Percentiles rank a stretch among this genome's conserved stretches.
These are phyloP conservation scores for Trachelus iudaicus DNA, from an alignment of 2,888 invertebrate species.

Conservation along the genomic window DNA sequence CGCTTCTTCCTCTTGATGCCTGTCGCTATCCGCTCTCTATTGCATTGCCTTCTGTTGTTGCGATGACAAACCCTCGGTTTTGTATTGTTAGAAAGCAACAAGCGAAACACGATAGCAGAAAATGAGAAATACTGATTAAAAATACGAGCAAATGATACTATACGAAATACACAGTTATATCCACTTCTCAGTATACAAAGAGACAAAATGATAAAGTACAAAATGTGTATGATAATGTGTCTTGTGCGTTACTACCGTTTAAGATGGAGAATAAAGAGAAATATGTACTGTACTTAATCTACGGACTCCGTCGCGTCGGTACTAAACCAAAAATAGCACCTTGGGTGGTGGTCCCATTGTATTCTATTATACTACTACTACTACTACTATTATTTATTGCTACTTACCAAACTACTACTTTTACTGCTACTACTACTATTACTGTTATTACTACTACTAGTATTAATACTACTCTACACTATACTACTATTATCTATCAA, in stretches of 20 bases:
- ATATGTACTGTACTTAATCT: neutral
- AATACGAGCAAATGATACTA: neutral
- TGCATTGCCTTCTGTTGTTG: constrained; percentile 59
- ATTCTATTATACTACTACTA: constrained; percentile 11
- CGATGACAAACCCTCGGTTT: constrained; percentile 51
- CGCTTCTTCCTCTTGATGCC: constrained; percentile 62
- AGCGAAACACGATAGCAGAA: constrained; percentile 15
- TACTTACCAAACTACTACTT: constrained; percentile 9
- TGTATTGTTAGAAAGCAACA: constrained; percentile 47
- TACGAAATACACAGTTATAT: neutral
- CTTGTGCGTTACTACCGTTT: neutral
- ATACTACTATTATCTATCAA: constrained; percentile 17
- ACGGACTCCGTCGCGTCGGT: neutral
- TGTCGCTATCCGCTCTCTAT: constrained; percentile 61
- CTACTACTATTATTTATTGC: constrained; percentile 17
- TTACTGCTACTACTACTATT: constrained; percentile 14
- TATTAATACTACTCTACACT: constrained; percentile 13
- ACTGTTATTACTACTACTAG: constrained; percentile 1
- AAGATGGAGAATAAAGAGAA: neutral
- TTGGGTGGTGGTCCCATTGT: constrained; percentile 18
- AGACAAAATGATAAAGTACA: neutral
- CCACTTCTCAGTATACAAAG: neutral
- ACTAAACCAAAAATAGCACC: constrained; percentile 15
- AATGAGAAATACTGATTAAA: constrained; percentile 2
- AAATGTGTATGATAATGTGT: neutral